phyloP scores from a whole-genome alignment of 2,113 vertebrate species.

The Mola mola region DNA sequence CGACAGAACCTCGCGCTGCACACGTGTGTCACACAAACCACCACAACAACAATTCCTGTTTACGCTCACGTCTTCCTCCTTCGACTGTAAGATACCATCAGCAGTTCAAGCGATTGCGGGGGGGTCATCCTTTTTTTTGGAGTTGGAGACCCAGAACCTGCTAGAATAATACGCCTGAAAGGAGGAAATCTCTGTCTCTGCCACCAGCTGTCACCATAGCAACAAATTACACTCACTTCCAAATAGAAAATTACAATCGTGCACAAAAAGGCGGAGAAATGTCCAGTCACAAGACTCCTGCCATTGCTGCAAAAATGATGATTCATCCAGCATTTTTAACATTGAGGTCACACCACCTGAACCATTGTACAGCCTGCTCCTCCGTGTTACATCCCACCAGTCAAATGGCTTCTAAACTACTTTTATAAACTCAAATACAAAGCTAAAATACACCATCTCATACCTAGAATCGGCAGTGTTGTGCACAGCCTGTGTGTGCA shows the following conservation, averaged over 20 bases:
- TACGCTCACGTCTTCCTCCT: constrained; percentile 41
- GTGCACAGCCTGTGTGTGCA: constrained; percentile 13
- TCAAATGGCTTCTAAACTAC: neutral
- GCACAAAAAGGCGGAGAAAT: neutral
- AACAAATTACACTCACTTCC: neutral
- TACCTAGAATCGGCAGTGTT: constrained; percentile 11
- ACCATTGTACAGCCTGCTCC: constrained; percentile 21
- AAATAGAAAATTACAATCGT: neutral
- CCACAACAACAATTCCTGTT: constrained; percentile 72
- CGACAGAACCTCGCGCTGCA: constrained; percentile 31
- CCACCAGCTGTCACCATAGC: neutral
- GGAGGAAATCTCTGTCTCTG: neutral
- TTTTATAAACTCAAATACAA: constrained; percentile 8
- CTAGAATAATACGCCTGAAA: too few species aligned
- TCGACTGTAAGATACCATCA: constrained; percentile 35
- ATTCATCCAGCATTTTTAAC: constrained; percentile 52
- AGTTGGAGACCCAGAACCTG: too few species aligned
- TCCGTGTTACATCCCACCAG: too few species aligned
- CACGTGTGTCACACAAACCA: constrained; percentile 24
- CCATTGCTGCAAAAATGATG: constrained; percentile 32
- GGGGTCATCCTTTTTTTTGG: too few species aligned
- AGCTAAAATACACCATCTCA: neutral
- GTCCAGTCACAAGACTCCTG: neutral
- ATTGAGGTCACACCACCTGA: constrained; percentile 48
- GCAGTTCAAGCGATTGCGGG: too few species aligned